Evolutionary conservation across 2,797 vertebrate genomes (phyloP).

Genomic region (Sylvilagus floridanus): DNA sequence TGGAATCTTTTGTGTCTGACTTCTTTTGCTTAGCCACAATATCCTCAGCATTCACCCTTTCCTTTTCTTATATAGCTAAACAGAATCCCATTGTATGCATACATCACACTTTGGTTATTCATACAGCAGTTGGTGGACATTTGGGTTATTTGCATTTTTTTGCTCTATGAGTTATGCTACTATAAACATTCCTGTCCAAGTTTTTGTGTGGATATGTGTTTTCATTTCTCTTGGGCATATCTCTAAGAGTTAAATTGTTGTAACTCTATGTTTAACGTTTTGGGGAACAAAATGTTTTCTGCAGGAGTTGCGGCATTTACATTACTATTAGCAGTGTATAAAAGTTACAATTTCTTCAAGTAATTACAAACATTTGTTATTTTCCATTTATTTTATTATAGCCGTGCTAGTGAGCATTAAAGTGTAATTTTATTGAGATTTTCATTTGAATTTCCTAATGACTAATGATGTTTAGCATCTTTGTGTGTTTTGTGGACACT

Average conservation of each 20-base stretch:
- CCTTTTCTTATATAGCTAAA: conserved; percentile 15
- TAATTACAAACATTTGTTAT: neutral
- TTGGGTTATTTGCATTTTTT: conserved; percentile 30
- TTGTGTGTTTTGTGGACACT: neutral
- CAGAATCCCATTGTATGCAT: neutral
- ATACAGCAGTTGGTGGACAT: neutral
- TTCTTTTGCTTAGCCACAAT: conserved; percentile 41
- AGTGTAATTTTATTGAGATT: neutral
- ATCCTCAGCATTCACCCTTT: neutral
- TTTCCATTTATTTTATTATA: neutral
- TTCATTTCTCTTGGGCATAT: conserved; percentile 11
- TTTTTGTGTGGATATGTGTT: conserved; percentile 1
- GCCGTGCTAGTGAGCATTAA: neutral
- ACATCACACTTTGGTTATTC: conserved; percentile 6
- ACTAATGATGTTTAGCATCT: neutral
- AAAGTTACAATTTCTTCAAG: neutral
- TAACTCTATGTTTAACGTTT: conserved; percentile 38
- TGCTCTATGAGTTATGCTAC: neutral
- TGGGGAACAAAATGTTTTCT: conserved; percentile 13
- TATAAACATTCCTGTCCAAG: neutral
- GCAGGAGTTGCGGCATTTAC: neutral
- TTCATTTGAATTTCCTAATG: conserved; percentile 22
- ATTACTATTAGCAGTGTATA: neutral
- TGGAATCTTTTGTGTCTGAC: neutral
- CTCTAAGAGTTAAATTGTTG: neutral